phyloP scores from a whole-genome alignment of 2,797 vertebrate genomes.

The Schizopygopsis malacanthus region DNA sequence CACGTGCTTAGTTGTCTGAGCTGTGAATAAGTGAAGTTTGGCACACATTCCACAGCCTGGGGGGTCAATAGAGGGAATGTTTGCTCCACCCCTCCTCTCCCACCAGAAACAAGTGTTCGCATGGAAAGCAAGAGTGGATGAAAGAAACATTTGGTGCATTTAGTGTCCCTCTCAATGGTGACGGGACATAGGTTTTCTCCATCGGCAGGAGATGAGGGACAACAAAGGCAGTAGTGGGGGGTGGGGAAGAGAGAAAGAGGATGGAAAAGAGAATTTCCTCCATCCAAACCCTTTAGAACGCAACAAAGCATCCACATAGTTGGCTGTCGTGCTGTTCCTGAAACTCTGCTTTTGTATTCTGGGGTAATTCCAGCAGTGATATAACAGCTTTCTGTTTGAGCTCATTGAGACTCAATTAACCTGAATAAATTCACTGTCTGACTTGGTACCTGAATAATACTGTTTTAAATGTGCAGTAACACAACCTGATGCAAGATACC shows the following conservation, averaged over 20 bases:
- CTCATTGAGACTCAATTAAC: slow-evolving; percentile 10
- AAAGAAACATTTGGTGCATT: slow-evolving; percentile 55
- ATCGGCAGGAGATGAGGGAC: slow-evolving; percentile 24
- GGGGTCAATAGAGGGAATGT: slow-evolving; percentile 62
- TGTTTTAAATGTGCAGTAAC: not conserved
- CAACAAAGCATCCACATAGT: slow-evolving; percentile 28
- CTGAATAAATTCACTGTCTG: slow-evolving; percentile 19
- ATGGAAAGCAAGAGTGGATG: slow-evolving; percentile 59
- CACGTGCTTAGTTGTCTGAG: slow-evolving; percentile 53
- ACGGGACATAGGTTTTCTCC: slow-evolving; percentile 46
- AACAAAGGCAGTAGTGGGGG: slow-evolving; percentile 17
- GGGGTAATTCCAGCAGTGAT: slow-evolving; percentile 45
- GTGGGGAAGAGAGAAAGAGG: not conserved
- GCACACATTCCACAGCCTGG: slow-evolving; percentile 57
- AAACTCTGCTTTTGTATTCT: slow-evolving; percentile 28
- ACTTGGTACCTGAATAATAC: slow-evolving; percentile 4
- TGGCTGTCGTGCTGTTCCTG: slow-evolving; percentile 40
- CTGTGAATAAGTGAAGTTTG: slow-evolving; percentile 62
- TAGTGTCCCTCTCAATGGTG: slow-evolving; percentile 36
- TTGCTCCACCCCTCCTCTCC: slow-evolving; percentile 37
- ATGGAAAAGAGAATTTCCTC: slow-evolving; percentile 68
- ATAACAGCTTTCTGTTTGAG: slow-evolving; percentile 28
- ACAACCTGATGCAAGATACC: not conserved
- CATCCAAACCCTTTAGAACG: slow-evolving; percentile 33
- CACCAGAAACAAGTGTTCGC: slow-evolving; percentile 56